These are phyloP conservation scores for Wasmannia auropunctata DNA, from an alignment of 1,140 invertebrate species.

Conservation along the genomic window DNA sequence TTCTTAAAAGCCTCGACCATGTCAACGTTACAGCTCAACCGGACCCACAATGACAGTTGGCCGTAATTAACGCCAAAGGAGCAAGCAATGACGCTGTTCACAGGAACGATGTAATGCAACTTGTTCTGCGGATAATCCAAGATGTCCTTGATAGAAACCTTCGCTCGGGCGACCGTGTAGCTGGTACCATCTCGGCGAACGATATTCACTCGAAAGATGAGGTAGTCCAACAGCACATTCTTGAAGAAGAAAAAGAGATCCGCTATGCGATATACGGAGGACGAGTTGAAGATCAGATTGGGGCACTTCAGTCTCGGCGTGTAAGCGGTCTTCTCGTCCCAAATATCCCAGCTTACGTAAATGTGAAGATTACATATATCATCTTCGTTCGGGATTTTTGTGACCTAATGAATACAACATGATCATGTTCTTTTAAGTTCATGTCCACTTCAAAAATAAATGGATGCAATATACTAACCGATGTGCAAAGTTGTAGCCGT, in stretches of 20 bases:
- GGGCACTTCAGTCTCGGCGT: constrained; percentile 74
- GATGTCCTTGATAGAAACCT: constrained; percentile 77
- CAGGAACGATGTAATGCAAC: constrained; percentile 74
- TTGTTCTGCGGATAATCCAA: constrained; percentile 81
- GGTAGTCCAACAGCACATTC: constrained; percentile 64
- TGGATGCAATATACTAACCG: constrained; percentile 68
- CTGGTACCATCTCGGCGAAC: constrained; percentile 50
- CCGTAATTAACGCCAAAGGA: constrained; percentile 71
- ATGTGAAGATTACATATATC: constrained; percentile 66
- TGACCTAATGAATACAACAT: constrained; percentile 61
- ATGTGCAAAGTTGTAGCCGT: constrained; percentile 73
- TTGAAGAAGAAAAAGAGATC: constrained; percentile 76
- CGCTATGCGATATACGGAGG: constrained; percentile 75
- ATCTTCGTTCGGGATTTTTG: constrained; percentile 68
- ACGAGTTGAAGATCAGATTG: constrained; percentile 77
- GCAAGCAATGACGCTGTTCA: constrained; percentile 68
- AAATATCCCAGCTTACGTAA: constrained; percentile 78
- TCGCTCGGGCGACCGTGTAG: constrained; percentile 71
- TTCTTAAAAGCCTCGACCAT: constrained; percentile 73
- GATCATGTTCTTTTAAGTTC: not conserved
- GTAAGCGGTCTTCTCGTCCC: constrained; percentile 69
- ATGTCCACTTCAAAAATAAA: not conserved
- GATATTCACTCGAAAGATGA: constrained; percentile 76
- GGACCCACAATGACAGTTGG: constrained; percentile 79
- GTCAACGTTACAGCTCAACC: constrained; percentile 76